Percentiles rank a stretch among this genome's conserved stretches.
Conservation (phyloP, 2,888 invertebrate species). For the Rutpela maculata region DNA sequence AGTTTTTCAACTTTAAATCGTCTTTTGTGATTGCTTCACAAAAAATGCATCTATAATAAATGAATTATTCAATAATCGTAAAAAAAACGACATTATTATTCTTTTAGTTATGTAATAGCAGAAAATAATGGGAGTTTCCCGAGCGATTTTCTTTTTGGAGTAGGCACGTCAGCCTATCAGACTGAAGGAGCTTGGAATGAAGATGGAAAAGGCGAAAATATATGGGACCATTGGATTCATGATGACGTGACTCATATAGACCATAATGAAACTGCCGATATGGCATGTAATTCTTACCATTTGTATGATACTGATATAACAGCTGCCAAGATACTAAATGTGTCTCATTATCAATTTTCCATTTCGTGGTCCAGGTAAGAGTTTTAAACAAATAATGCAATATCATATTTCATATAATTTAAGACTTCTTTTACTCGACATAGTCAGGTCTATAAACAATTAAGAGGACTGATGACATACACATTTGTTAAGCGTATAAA, state of each 20-base stretch:
- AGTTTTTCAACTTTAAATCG: no score
- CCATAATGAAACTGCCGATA: slow-evolving; percentile 77
- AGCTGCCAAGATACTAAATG: slow-evolving; percentile 76
- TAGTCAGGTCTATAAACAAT: background rate
- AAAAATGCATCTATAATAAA: no score
- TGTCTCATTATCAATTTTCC: slow-evolving; percentile 74
- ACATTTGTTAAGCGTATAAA: no score
- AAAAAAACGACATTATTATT: no score
- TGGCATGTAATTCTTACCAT: slow-evolving; percentile 82
- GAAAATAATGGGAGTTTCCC: background rate
- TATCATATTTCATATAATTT: no score
- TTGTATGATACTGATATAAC: slow-evolving; percentile 78
- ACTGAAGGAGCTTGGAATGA: slow-evolving; percentile 66
- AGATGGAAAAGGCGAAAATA: slow-evolving; percentile 78
- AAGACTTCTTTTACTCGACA: no score
- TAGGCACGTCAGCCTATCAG: slow-evolving; percentile 9
- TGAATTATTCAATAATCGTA: no score
- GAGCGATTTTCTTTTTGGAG: background rate
- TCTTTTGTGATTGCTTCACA: no score
- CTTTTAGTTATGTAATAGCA: slow-evolving; percentile 2
- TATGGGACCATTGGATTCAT: slow-evolving; percentile 82
- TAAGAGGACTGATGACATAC: no score
- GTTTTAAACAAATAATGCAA: background rate
- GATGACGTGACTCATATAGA: slow-evolving; percentile 73
- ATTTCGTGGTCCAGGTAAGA: slow-evolving; percentile 72